Conservation (phyloP, 2,888 invertebrate species). For the Eupithecia tripunctaria region DNA sequence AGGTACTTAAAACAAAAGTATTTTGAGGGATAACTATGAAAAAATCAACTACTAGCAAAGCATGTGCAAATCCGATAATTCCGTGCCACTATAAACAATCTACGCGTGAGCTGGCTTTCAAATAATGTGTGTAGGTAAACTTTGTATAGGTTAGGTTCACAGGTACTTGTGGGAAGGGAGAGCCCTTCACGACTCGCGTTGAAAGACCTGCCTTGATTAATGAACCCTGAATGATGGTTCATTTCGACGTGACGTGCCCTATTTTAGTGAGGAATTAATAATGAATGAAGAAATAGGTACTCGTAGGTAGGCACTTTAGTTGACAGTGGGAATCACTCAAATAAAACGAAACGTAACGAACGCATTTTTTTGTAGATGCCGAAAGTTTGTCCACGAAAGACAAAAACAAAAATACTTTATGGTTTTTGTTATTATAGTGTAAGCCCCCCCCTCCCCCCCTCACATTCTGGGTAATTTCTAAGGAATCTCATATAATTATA, state of each 20-base stretch:
- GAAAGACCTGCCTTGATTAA: conserved; percentile 34
- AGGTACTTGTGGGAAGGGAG: not conserved
- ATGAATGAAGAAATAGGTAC: no score
- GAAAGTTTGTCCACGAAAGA: no score
- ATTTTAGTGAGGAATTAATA: conserved; percentile 31
- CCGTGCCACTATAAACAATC: not conserved
- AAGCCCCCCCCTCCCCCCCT: no score
- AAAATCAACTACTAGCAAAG: not conserved
- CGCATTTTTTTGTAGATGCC: no score
- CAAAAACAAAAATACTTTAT: no score
- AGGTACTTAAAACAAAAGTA: no score
- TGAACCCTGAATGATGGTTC: conserved; percentile 32
- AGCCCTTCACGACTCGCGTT: conserved; percentile 16
- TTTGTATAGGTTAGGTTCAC: not conserved
- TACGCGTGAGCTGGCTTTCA: not conserved
- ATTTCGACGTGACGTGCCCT: conserved; percentile 22
- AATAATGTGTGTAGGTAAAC: not conserved
- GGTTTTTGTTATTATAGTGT: no score
- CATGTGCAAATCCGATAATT: not conserved
- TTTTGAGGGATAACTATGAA: not conserved
- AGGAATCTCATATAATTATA: no score
- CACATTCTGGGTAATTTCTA: no score
- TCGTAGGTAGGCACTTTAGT: no score
- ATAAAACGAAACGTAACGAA: no score
- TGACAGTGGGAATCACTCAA: no score